Base-by-base conservation (phyloP, 1,140 invertebrate genomes). In the Vanessa tameamea region DNA sequence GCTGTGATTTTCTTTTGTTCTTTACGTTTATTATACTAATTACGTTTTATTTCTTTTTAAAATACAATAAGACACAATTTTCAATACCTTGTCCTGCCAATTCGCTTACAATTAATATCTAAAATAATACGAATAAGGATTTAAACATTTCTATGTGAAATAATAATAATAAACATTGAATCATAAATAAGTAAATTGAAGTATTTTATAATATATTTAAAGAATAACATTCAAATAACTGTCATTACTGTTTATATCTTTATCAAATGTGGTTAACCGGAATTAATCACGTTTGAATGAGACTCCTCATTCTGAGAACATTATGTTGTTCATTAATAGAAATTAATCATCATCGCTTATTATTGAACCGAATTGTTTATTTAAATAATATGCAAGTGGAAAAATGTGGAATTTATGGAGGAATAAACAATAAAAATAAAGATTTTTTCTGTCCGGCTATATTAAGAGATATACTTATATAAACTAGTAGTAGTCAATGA, bases 231-330 rank as follows among this genome's bases (percentile, higher is more conserved):
- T 57, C 12, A 57, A 57, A 57, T 26, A 26, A 20, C 12, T 16
- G 16, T 23, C 20, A 37, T 31, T 37, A 61, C 8, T 57, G 53
- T 61, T 31, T 61, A 37, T 61, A 37, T 61, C 57, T 15, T 23
- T 68, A 69, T 69, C 73, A 64, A 48, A 47, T 84, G 84, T 72
- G 82, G 82, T 84, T 82, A 82, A 77, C 77, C 78, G 48, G 73
- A 74, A 82, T 81, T 83, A 81, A 83, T 84, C 81, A 84, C 79
- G 64, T 78, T 72, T 75, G 64, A 78, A 76, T 79, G 72, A 76
- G 72, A 79, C 65, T 72, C 74, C 50, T 50, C 37, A 57, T 86
- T 86, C 82, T 73, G 59, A 69, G 81, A 86, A 82, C 69, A 72
- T 65, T 51, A 47, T 59, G 70, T 57, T 75, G 68, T 78, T 79